phyloP scores from a whole-genome alignment of 2,888 invertebrate genomes.

The Rhodophaea formosa region DNA sequence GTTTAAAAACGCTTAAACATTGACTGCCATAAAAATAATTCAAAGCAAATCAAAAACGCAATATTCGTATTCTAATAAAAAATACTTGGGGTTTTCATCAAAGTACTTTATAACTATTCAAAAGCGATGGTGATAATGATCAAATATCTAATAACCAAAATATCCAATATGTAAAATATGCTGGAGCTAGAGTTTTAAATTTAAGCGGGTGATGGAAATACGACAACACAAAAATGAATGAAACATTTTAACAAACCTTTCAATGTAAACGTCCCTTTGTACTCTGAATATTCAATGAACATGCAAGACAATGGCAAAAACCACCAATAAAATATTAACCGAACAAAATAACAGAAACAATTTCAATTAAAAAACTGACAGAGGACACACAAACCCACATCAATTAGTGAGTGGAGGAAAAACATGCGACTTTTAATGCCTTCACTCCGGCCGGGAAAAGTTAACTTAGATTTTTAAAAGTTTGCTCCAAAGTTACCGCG shows the following conservation, averaged over 20 bases:
- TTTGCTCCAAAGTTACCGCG: conserved; percentile 64
- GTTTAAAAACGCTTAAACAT: too few relatives aligned
- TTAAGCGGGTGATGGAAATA: background rate
- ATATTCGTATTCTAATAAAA: too few relatives aligned
- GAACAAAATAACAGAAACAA: conserved; percentile 33
- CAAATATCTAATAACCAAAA: too few relatives aligned
- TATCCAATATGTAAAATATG: background rate
- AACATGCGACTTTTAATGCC: conserved; percentile 64
- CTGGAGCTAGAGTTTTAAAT: background rate
- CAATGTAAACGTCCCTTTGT: conserved; percentile 2
- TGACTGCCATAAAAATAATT: too few relatives aligned
- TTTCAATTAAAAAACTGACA: conserved; percentile 49
- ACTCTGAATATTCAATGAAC: conserved; percentile 12
- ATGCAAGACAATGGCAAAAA: conserved; percentile 5
- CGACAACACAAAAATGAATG: background rate
- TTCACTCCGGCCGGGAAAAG: conserved; percentile 54
- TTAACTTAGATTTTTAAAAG: conserved; percentile 80
- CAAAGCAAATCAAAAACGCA: too few relatives aligned
- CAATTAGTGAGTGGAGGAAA: conserved; percentile 66
- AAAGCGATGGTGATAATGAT: too few relatives aligned
- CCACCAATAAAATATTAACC: conserved; percentile 21
- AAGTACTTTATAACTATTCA: too few relatives aligned
- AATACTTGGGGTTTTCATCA: too few relatives aligned
- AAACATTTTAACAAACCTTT: conserved; percentile 2
- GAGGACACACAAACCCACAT: conserved; percentile 60